Base-by-base conservation (phyloP, 2,797 vertebrate species). In the Poeciliopsis turneri region DNA sequence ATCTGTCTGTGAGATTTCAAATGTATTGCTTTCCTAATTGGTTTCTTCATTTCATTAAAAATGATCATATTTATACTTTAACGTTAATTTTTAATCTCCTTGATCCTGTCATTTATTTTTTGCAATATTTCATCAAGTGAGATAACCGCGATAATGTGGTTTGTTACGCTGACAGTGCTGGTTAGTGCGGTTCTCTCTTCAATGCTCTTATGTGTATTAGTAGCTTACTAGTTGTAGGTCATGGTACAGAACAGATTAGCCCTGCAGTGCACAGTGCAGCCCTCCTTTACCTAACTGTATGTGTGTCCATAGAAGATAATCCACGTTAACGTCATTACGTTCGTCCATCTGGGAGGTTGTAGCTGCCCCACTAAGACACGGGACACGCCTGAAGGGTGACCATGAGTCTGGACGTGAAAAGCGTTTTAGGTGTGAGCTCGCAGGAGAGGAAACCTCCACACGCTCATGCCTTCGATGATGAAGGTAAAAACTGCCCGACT, bases 201-300 rank as follows among this genome's bases (percentile, higher is more conserved):
- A 89, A 84, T 78, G 74, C 82, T 85, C 81, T 89, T 82, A 85
- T 75, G 73, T 72, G 41, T 74, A 53, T 80, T 83, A 86, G 72
- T 49, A 76, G 64, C 15, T 41, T 68, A 87, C 83, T 83, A 80
- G 55, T 49, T 20, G 61, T 13, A 80, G 68, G 25, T 78, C 78
- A 78, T 61, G 55, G 89, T 75, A 88, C 87, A 90, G 84, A 84
- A 92, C 87, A 85, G 87, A 91, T 89, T 86, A 90, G 78, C 85
- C 85, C 78, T 77, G 47, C 69, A 59, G 43, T 36, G 75, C 59
- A 77, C 76, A 51, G 46, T 74, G 69, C 74, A 30, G 59, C 64
- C 66, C 59, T 25, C 33, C 59, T 69, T 45, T 70, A 66, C 74
- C 66, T 45, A 70, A 74, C 55, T 51, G 30, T 75, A 79, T 57